Evolutionary conservation across 2,888 invertebrate species (phyloP).

Genomic region (Crioceris asparagi): DNA sequence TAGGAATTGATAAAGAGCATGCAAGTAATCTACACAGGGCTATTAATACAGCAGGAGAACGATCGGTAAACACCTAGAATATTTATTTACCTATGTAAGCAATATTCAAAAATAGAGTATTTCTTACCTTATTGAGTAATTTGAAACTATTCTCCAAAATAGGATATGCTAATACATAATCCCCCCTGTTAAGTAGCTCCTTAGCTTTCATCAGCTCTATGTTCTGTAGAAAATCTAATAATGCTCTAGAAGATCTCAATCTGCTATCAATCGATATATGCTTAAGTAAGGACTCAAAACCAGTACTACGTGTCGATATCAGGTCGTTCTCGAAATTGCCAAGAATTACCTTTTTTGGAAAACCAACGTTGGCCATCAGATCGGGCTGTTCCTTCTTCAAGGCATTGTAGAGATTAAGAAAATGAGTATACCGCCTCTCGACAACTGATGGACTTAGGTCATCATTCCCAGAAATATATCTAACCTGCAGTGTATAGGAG

Average conservation of each 20-base stretch:
- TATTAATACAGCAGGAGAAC: conserved; percentile 55
- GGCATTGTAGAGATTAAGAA: conserved; percentile 51
- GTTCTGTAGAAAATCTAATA: conserved; percentile 54
- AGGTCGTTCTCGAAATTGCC: conserved; percentile 62
- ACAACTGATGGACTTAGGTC: conserved; percentile 52
- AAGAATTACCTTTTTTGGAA: conserved; percentile 43
- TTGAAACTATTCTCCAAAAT: conserved; percentile 58
- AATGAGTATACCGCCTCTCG: conserved; percentile 63
- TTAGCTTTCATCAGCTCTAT: conserved; percentile 52
- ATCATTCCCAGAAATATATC: conserved; percentile 45
- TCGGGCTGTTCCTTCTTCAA: conserved; percentile 49
- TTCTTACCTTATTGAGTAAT: conserved; percentile 47
- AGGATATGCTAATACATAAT: conserved; percentile 50
- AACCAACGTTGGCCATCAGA: conserved; percentile 43
- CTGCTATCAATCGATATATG: conserved; percentile 45
- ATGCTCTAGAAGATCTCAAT: conserved; percentile 46
- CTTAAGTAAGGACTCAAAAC: conserved; percentile 53
- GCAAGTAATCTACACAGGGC: conserved; percentile 60
- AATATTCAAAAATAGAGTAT: background rate
- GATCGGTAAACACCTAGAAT: conserved; percentile 51
- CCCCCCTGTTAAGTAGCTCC: conserved; percentile 45
- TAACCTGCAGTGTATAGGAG: conserved; percentile 55
- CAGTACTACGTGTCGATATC: conserved; percentile 51
- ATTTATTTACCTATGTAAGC: too few species aligned
- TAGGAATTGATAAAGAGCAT: conserved; percentile 40